phyloP scores from a whole-genome alignment of 2,797 vertebrate species.

The Eutrigla gurnardus region DNA sequence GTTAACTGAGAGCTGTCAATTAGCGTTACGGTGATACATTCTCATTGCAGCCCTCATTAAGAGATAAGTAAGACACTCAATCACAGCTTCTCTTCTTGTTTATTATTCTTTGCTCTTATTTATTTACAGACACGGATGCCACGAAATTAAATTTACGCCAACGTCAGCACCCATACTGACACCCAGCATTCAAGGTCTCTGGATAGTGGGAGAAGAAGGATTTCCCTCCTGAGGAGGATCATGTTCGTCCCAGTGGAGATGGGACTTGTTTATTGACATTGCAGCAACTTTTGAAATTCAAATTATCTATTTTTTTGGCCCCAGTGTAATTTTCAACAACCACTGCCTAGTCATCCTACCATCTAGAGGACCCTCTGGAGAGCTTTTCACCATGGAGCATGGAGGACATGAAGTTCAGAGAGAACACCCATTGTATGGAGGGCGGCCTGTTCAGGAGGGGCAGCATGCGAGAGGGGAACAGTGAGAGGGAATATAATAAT shows the following conservation, averaged over 20 bases:
- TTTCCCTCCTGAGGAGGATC: neutral
- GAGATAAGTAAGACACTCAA: slow-evolving; percentile 31
- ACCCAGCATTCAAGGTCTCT: neutral
- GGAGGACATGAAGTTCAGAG: slow-evolving; percentile 65
- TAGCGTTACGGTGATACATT: slow-evolving; percentile 23
- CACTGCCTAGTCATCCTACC: neutral
- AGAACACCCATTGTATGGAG: slow-evolving; percentile 42
- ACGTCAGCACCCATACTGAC: neutral
- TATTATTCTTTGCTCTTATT: neutral
- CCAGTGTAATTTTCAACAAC: no score
- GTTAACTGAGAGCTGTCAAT: slow-evolving; percentile 59
- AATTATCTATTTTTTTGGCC: no score
- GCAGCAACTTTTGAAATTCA: neutral
- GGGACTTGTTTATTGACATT: neutral
- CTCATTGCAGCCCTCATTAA: slow-evolving; percentile 45
- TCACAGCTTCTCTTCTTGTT: slow-evolving; percentile 17
- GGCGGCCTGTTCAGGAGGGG: slow-evolving; percentile 46
- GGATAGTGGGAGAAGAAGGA: neutral
- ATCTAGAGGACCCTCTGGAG: slow-evolving; percentile 50
- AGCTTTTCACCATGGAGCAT: slow-evolving; percentile 46
- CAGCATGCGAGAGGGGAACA: slow-evolving; percentile 58
- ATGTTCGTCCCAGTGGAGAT: neutral
- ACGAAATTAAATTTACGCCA: slow-evolving; percentile 7
- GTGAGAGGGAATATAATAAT: slow-evolving; percentile 74
- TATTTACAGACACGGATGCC: slow-evolving; percentile 5